phyloP scores from a whole-genome alignment of 2,797 vertebrate genomes.

The Clamator glandarius region DNA sequence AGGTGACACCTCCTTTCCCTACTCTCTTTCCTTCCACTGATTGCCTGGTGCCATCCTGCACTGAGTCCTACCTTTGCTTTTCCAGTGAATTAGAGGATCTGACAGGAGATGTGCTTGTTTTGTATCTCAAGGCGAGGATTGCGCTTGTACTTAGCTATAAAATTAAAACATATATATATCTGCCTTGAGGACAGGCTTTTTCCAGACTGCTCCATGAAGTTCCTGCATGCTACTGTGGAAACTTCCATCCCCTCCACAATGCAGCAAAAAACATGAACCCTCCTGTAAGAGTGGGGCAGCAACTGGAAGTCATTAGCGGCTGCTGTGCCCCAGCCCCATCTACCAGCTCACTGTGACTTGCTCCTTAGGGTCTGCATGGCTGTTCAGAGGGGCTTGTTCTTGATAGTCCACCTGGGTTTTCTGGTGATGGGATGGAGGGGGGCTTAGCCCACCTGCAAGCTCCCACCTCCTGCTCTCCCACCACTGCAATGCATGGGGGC shows the following conservation, averaged over 20 bases:
- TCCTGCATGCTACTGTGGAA: not conserved
- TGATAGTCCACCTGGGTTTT: not conserved
- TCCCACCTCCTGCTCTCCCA: not conserved
- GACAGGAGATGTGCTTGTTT: not conserved
- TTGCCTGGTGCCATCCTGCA: too few relatives aligned
- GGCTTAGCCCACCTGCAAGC: not conserved
- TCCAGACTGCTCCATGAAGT: not conserved
- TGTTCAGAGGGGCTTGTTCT: not conserved
- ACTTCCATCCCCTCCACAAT: rapidly evolving
- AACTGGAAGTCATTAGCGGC: too few relatives aligned
- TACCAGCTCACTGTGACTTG: not conserved
- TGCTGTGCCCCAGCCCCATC: not conserved
- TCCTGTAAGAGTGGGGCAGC: not conserved
- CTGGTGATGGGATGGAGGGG: not conserved
- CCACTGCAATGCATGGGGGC: rapidly evolving
- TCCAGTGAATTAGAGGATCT: not conserved
- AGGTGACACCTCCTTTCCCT: not conserved
- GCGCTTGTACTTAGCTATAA: not conserved
- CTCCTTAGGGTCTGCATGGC: rapidly evolving
- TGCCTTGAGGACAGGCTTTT: rapidly evolving
- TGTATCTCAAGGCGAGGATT: not conserved
- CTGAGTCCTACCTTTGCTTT: not conserved
- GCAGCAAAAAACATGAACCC: not conserved
- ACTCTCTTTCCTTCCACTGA: not conserved
- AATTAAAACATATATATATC: not conserved